Evolutionary conservation across 2,888 invertebrate species (phyloP).

Genomic region (Netelia virgata): DNA sequence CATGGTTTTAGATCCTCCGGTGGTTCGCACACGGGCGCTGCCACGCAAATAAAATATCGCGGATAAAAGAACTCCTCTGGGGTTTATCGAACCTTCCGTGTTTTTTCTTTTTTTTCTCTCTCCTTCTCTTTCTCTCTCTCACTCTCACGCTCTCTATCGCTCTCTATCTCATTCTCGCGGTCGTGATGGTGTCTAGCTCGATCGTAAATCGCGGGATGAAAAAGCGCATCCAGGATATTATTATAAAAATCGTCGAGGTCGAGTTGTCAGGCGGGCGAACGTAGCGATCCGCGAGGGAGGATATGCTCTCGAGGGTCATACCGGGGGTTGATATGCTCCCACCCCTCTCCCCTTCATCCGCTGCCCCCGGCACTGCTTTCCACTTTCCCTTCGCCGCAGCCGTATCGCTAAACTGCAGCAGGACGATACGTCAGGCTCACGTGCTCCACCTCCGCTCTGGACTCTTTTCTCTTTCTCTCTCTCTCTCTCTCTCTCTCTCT

Average conservation of each 20-base stretch:
- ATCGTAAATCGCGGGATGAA: slow-evolving; percentile 75
- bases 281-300: slow-evolving; percentile 20
- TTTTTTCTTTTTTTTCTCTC: slow-evolving; percentile 36
- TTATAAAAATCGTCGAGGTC: slow-evolving; percentile 73
- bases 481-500: slow-evolving; percentile 15
- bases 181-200: background rate
- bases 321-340: slow-evolving; percentile 18
- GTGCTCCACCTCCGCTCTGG: slow-evolving; percentile 56
- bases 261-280: slow-evolving; percentile 42
- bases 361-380: background rate
- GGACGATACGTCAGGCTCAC: slow-evolving; percentile 68
- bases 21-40: background rate
- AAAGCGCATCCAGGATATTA: slow-evolving; percentile 74
- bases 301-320: slow-evolving; percentile 7
- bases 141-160: slow-evolving; percentile 1
- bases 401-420: slow-evolving; percentile 71
- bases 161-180: slow-evolving; percentile 19
- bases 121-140: slow-evolving; percentile 28
- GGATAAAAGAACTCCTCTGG: slow-evolving; percentile 71
- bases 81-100: slow-evolving; percentile 76
- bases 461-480: slow-evolving; percentile 15
- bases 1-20: background rate
- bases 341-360: no score
- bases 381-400: slow-evolving; percentile 30
- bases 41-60: slow-evolving; percentile 76